phyloP scores from a whole-genome alignment of 2,797 vertebrate genomes.

The Naso thynnoides region DNA sequence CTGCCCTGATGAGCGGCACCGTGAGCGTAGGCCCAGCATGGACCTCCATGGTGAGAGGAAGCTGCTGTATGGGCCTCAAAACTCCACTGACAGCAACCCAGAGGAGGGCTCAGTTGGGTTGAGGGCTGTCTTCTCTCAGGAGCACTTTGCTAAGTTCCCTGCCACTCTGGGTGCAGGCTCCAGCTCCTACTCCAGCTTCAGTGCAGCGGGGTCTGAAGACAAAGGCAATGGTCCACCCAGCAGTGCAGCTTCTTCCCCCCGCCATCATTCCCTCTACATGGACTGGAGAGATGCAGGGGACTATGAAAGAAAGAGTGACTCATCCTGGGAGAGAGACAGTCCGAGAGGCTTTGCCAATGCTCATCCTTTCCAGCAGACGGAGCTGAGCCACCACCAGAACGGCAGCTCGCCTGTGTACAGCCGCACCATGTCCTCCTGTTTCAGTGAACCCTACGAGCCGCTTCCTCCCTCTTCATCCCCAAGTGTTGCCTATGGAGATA shows the following conservation, averaged over 20 bases:
- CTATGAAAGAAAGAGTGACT: constrained; percentile 91
- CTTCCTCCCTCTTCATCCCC: constrained; percentile 89
- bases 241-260: constrained; percentile 92
- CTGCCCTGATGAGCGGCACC: constrained; percentile 91
- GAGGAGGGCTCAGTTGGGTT: constrained; percentile 89
- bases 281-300: constrained; percentile 91
- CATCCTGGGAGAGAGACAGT: constrained; percentile 90
- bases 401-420: constrained; percentile 89
- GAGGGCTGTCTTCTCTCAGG: constrained; percentile 89
- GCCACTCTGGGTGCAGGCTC: constrained; percentile 90
- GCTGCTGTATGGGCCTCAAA: constrained; percentile 89
- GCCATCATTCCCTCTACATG: constrained; percentile 93
- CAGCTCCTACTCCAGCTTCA: constrained; percentile 98
- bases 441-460: constrained; percentile 90
- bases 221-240: constrained; percentile 90
- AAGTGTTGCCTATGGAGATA: constrained; percentile 90
- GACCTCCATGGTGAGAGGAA: constrained; percentile 89
- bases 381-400: constrained; percentile 85
- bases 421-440: constrained; percentile 93
- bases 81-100: constrained; percentile 93
- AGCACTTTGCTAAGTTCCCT: constrained; percentile 91
- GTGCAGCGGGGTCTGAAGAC: constrained; percentile 91
- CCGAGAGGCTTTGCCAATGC: constrained; percentile 87
- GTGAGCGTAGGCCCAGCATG: constrained; percentile 90
- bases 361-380: constrained; percentile 87